Evolutionary conservation across 2,888 invertebrate genomes (phyloP).

Genomic region (Cacoxenus indagator): DNA sequence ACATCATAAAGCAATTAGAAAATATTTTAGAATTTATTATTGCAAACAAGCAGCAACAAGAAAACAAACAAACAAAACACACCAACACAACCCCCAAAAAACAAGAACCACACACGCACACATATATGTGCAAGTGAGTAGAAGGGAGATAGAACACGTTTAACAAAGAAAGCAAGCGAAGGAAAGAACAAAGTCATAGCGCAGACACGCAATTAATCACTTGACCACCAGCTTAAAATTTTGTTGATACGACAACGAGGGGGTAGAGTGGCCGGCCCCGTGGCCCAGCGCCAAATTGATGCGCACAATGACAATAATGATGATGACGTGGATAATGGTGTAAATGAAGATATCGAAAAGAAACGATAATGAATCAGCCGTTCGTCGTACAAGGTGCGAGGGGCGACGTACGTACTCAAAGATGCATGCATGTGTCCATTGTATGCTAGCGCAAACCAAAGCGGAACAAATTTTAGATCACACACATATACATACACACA

Average conservation of each 20-base stretch:
- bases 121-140: neutral
- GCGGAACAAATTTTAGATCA: too few species aligned
- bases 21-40: neutral
- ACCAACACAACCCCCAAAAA: neutral
- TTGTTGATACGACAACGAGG: constrained; percentile 63
- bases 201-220: constrained; percentile 50
- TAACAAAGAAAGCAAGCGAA: neutral
- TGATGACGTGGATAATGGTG: neutral
- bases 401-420: too few species aligned
- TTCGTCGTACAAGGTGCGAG: too few species aligned
- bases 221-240: constrained; percentile 69
- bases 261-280: constrained; percentile 59
- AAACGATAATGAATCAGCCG: too few species aligned
- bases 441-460: too few species aligned
- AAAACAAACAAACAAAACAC: neutral
- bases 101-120: neutral
- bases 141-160: neutral
- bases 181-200: neutral
- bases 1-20: too few species aligned
- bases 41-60: neutral
- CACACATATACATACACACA: too few species aligned
- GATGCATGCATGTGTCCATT: too few species aligned
- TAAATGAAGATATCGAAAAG: too few species aligned
- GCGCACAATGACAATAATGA: neutral
- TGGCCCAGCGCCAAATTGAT: constrained; percentile 29